Evolutionary conservation across 2,113 vertebrate genomes (phyloP).

Genomic region (Psittacara wagleri): DNA sequence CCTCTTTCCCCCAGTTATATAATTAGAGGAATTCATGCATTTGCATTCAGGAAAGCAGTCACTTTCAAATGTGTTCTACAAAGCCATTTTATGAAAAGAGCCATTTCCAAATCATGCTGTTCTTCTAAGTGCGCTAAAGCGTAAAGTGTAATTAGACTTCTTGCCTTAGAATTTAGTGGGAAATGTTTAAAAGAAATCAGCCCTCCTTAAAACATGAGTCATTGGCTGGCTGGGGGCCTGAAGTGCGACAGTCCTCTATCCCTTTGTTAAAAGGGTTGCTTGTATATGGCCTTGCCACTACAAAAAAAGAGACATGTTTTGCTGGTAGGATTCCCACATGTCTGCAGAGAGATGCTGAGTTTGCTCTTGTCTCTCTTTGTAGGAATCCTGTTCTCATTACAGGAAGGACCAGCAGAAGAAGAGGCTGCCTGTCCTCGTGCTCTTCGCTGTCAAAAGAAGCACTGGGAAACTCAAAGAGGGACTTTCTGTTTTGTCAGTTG

Average conservation of each 20-base stretch:
- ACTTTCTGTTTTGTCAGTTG: not conserved
- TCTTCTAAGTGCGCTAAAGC: conserved; percentile 48
- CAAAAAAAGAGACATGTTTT: not conserved
- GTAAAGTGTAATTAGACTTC: conserved; percentile 61
- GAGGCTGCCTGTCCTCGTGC: not conserved
- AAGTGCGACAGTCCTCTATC: not conserved
- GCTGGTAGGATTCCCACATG: not conserved
- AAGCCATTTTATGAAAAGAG: conserved; percentile 37
- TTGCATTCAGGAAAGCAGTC: conserved; percentile 54
- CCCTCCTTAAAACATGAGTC: conserved; percentile 25
- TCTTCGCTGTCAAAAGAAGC: not conserved
- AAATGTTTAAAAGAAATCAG: not conserved
- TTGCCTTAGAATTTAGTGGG: conserved; percentile 40
- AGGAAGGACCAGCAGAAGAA: not conserved
- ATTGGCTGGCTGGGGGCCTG: not conserved
- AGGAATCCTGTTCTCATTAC: not conserved
- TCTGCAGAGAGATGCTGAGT: not conserved
- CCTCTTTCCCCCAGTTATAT: not conserved
- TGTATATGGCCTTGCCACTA: not conserved
- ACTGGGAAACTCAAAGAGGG: not conserved
- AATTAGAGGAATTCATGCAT: conserved; percentile 54
- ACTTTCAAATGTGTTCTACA: conserved; percentile 38
- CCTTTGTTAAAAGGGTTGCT: not conserved
- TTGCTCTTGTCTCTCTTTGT: not conserved
- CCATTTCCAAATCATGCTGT: conserved; percentile 56